Base-by-base conservation (phyloP, 2,888 invertebrate species). In the Plebejus argus region DNA sequence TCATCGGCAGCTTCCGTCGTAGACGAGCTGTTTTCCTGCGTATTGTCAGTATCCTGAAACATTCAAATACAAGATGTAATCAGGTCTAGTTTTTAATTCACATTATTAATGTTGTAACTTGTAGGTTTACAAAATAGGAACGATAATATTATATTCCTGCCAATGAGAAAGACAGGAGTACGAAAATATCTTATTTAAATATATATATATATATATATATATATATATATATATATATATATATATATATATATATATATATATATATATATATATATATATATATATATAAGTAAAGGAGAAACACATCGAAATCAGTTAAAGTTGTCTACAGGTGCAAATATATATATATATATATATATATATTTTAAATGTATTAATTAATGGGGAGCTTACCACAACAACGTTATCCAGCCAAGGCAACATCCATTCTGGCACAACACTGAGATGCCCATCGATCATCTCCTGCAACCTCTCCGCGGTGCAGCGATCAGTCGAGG, bases 401-500 rank as follows among this genome's bases (percentile, higher is more conserved):
- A 76, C 66, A 28, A 35, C 5, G 18, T 78, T 76, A 5, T 78
- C 79, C 20, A 81, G 79, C 90, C 90, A 90, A 0, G 80, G 82
- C 6, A 81, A 83, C 77, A 82, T 80, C 91, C 91, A 90, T n/a
- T 84, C 84, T 15, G 88, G 87, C 77, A 85, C 86, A 77, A 86
- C 84, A 79, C 85, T 85, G 58, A 91, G 81, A 82, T 90, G 85
- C 0, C 87, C 89, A 39, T 83, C 86, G 10, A 86, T 85, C 74
- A 81, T 83, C 45, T 82, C 86, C 8, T 78, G 82, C 20, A 88
- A 84, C 80, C 86, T 82, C 6, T 78, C 81, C 4, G 79, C 79
- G 15, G 84, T 96, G 89, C 71, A 95, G 87, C 10, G 94, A 87
- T 97, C 97, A 76, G 91, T 91, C 0, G 96, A 96, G 75, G 86